Percentiles rank a stretch among this genome's conserved stretches.
These are phyloP conservation scores for Acheta domesticus DNA, from an alignment of 2,888 invertebrate genomes.

Conservation along the genomic window DNA sequence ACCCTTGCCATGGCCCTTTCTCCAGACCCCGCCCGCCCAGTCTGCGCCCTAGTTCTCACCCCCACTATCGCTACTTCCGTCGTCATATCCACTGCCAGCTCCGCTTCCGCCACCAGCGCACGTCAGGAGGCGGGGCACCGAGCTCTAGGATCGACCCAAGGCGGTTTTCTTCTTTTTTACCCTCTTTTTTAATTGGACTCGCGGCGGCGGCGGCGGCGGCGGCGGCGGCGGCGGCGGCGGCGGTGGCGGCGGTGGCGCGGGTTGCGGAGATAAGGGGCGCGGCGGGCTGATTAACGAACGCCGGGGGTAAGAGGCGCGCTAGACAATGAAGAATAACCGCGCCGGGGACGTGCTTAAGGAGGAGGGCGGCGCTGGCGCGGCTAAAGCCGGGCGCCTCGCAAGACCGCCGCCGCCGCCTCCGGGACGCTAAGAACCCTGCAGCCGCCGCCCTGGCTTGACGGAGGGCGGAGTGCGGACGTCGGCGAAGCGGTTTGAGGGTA, in stretches of 20 bases:
- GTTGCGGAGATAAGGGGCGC: neutral
- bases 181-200: neutral
- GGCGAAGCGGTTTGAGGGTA: too few relatives aligned
- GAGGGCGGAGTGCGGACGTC: too few relatives aligned
- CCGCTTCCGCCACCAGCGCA: neutral
- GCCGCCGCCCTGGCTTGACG: too few relatives aligned
- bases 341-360: constrained; percentile 8
- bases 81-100: too few relatives aligned
- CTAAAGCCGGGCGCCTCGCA: neutral
- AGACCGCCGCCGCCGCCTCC: too few relatives aligned
- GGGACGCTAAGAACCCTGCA: too few relatives aligned
- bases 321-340: constrained; percentile 9
- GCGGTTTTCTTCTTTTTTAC: neutral
- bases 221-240: neutral
- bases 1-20: too few relatives aligned
- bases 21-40: too few relatives aligned
- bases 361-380: neutral
- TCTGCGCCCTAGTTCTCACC: too few relatives aligned
- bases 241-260: neutral
- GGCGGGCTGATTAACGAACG: neutral
- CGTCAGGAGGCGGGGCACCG: neutral
- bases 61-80: too few relatives aligned
- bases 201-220: neutral
- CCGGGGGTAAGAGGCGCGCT: neutral
- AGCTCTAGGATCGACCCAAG: neutral